phyloP scores from a whole-genome alignment of 2,113 vertebrate genomes.

The Pithys albifrons region DNA sequence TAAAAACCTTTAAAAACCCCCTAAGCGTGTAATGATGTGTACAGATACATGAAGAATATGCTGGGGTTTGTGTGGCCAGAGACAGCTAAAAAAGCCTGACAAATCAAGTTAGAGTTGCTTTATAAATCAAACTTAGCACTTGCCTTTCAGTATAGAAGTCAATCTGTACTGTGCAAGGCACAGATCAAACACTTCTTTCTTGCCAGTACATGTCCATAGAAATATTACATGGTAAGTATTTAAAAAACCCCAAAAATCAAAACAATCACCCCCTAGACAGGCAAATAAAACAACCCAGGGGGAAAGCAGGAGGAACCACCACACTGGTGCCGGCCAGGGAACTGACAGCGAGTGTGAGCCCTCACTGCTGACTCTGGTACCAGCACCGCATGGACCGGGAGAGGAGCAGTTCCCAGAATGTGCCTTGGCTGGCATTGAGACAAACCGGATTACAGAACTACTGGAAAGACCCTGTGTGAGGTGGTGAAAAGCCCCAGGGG shows the following conservation, averaged over 20 bases:
- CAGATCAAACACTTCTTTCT: not conserved
- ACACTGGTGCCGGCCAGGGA: not conserved
- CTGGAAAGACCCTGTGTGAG: not conserved
- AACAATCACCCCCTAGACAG: not conserved
- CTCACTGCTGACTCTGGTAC: not conserved
- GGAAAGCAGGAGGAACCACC: not conserved
- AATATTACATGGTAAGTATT: accelerated
- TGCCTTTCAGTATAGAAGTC: not conserved
- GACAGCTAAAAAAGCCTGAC: not conserved
- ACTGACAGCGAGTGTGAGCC: accelerated
- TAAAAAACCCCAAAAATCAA: not conserved
- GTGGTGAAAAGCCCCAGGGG: not conserved
- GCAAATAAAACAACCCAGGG: not conserved
- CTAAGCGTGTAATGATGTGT: not conserved
- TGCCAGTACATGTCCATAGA: not conserved
- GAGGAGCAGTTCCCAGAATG: not conserved
- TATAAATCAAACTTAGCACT: not conserved
- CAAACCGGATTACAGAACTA: not conserved
- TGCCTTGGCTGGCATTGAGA: not conserved
- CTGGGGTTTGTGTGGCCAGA: not conserved
- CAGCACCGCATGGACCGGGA: not conserved
- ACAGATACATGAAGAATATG: not conserved
- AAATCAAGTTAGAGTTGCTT: not conserved
- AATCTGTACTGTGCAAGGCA: not conserved
- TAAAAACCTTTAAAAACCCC: not conserved